These are phyloP conservation scores for Acinonyx jubatus DNA, from an alignment of 2,113 vertebrate species.

Conservation along the genomic window DNA sequence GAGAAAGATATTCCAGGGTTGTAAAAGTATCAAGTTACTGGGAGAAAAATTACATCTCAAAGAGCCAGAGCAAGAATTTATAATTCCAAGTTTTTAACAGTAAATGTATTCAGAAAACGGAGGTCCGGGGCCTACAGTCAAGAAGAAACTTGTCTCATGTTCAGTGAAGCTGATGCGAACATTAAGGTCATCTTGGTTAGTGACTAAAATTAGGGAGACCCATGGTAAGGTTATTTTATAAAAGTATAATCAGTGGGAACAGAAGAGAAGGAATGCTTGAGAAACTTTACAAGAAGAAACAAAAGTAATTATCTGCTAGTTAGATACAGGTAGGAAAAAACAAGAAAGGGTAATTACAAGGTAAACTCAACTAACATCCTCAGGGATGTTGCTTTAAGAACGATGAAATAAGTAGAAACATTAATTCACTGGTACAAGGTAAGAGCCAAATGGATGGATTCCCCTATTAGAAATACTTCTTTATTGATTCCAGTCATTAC, in stretches of 20 bases:
- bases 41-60: background rate
- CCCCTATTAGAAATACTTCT: background rate
- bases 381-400: background rate
- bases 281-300: background rate
- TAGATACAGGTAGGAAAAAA: background rate
- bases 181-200: background rate
- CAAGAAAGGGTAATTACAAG: background rate
- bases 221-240: conserved; percentile 15
- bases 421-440: background rate
- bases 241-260: background rate
- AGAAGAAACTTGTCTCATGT: background rate
- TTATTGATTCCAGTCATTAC: background rate
- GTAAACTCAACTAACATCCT: conserved; percentile 5
- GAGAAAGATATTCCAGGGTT: background rate
- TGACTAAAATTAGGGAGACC: background rate
- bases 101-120: background rate
- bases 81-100: background rate
- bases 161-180: background rate
- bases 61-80: background rate
- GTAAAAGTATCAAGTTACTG: background rate
- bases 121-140: background rate
- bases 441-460: background rate
- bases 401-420: background rate
- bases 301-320: background rate
- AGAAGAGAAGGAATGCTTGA: background rate